Percentiles rank a stretch among this genome's conserved stretches.
Evolutionary conservation across 2,888 invertebrate species (phyloP).

Genomic region (Clanis bilineata): DNA sequence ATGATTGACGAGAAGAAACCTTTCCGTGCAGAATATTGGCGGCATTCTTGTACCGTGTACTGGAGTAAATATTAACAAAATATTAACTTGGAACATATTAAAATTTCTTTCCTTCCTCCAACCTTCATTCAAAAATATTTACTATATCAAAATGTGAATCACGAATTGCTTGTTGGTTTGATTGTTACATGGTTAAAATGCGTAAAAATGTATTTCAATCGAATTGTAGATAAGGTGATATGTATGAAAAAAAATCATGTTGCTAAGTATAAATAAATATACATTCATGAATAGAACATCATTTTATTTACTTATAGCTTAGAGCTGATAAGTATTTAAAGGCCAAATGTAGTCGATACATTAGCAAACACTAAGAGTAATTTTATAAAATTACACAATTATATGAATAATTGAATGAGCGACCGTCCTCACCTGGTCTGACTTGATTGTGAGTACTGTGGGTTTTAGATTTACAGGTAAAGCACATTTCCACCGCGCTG

Average conservation of each 20-base stretch:
- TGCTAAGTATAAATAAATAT: neutral
- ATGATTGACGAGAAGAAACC: constrained; percentile 94
- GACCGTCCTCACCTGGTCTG: constrained; percentile 61
- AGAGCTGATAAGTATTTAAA: constrained; percentile 2
- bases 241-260: neutral
- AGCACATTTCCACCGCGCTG: constrained; percentile 73
- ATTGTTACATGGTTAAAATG: neutral
- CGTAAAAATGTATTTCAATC: neutral
- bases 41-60: constrained; percentile 62
- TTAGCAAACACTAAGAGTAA: neutral
- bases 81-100: neutral
- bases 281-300: constrained; percentile 30
- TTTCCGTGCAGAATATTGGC: constrained; percentile 69
- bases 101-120: too few relatives aligned
- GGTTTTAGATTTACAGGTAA: constrained; percentile 64
- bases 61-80: constrained; percentile 37
- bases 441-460: constrained; percentile 49
- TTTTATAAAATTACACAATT: neutral
- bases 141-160: neutral
- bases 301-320: neutral
- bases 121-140: neutral
- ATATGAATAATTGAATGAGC: neutral
- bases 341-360: neutral
- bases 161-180: too few relatives aligned
- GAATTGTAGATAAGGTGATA: neutral